phyloP scores from a whole-genome alignment of 2,113 vertebrate species.

The Baryphthengus martii region DNA sequence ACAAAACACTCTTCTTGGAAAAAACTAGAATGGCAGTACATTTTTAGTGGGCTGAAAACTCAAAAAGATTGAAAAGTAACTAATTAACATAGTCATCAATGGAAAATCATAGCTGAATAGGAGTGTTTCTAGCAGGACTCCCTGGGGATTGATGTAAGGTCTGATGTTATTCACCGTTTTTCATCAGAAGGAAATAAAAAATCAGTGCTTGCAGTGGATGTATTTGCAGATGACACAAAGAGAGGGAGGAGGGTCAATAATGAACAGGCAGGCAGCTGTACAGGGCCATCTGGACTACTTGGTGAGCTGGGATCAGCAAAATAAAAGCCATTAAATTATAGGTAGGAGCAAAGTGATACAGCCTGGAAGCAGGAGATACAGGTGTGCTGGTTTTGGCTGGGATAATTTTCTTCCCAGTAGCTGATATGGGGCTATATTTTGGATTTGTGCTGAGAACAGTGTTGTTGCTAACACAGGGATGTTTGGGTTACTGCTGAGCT shows the following conservation, averaged over 20 bases:
- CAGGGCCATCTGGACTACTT: conserved; percentile 3
- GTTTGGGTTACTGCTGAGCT: neutral
- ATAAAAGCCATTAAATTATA: neutral
- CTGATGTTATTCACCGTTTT: neutral
- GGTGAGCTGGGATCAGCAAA: neutral
- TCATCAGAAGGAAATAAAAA: neutral
- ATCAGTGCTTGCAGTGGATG: neutral
- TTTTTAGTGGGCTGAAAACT: neutral
- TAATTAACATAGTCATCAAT: neutral
- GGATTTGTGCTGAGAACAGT: neutral
- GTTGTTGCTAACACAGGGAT: neutral
- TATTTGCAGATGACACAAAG: neutral
- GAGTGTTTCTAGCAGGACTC: neutral
- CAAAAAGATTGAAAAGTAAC: neutral
- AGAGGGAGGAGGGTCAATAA: neutral
- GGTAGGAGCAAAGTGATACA: neutral
- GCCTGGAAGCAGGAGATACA: neutral
- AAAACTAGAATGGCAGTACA: neutral
- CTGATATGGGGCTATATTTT: neutral
- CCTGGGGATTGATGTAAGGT: neutral
- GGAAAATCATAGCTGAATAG: neutral
- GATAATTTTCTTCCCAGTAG: neutral
- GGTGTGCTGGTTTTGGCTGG: neutral
- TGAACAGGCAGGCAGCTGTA: conserved; percentile 25
- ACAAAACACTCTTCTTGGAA: neutral